Conservation (phyloP, 2,888 invertebrate species). For the Osmoderma eremita region DNA sequence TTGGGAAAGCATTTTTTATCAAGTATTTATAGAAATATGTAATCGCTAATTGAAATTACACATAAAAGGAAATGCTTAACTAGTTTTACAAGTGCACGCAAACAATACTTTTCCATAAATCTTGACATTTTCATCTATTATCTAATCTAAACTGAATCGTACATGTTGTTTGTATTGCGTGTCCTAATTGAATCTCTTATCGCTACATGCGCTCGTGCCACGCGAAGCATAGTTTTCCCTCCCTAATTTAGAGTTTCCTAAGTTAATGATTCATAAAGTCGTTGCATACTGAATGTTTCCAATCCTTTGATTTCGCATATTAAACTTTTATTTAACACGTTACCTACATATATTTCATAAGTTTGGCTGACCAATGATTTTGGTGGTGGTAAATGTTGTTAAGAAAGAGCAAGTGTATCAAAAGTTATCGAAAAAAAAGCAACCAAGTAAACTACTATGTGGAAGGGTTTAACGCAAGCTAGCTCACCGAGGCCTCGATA, state of each 20-base stretch:
- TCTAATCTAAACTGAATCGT: neutral
- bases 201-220: neutral
- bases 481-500: too few relatives aligned
- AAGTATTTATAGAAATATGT: too few relatives aligned
- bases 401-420: neutral
- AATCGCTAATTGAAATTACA: too few relatives aligned
- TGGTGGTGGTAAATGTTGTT: neutral
- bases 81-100: too few relatives aligned
- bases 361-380: neutral
- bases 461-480: too few relatives aligned
- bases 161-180: conserved; percentile 5
- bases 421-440: too few relatives aligned
- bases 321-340: conserved; percentile 7
- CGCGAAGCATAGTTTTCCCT: conserved; percentile 7
- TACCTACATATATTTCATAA: neutral
- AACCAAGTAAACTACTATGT: too few relatives aligned
- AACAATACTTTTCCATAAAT: too few relatives aligned
- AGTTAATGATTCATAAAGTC: conserved; percentile 20
- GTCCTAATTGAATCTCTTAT: conserved; percentile 20
- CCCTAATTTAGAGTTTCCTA: conserved; percentile 21
- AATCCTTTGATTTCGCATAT: conserved; percentile 10
- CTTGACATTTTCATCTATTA: too few relatives aligned
- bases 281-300: neutral
- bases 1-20: too few relatives aligned
- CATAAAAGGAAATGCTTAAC: too few relatives aligned